Evolutionary conservation across 2,888 invertebrate species (phyloP).

Genomic region (Drosophila hawaiiensis): DNA sequence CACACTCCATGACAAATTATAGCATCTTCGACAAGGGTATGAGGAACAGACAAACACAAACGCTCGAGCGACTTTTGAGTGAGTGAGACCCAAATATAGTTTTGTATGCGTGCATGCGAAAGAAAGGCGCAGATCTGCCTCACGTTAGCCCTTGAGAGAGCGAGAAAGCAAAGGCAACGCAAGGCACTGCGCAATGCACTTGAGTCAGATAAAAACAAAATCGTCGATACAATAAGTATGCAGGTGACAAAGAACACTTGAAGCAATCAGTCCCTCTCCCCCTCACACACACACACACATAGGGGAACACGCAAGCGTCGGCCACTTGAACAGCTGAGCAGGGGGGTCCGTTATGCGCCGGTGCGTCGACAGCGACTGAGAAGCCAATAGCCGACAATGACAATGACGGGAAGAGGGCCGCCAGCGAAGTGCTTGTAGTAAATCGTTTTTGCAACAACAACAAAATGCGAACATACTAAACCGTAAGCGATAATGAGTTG

Average conservation of each 20-base stretch:
- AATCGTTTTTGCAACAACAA: slow-evolving; percentile 25
- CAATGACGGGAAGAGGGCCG: slow-evolving; percentile 53
- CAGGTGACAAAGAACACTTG: slow-evolving; percentile 29
- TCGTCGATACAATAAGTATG: slow-evolving; percentile 24
- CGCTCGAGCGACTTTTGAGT: not conserved
- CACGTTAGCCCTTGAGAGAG: slow-evolving; percentile 45
- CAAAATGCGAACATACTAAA: slow-evolving; percentile 45
- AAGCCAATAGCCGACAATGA: slow-evolving; percentile 52
- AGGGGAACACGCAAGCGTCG: slow-evolving; percentile 20
- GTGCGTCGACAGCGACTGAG: slow-evolving; percentile 22
- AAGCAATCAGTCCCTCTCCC: not conserved
- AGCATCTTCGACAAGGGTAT: not conserved
- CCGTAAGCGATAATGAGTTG: slow-evolving; percentile 17
- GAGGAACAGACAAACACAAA: slow-evolving; percentile 4
- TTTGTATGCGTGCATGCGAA: slow-evolving; percentile 17
- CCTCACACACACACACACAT: slow-evolving; percentile 6
- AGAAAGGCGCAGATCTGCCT: not conserved
- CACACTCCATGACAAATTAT: not conserved
- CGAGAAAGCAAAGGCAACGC: slow-evolving; percentile 13
- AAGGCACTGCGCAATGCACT: slow-evolving; percentile 20
- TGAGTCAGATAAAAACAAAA: slow-evolving; percentile 12
- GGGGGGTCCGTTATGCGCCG: slow-evolving; percentile 58
- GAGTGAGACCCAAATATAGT: not conserved
- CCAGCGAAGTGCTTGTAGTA: slow-evolving; percentile 37
- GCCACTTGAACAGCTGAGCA: slow-evolving; percentile 47